These are phyloP conservation scores for Eufriesea mexicana DNA, from an alignment of 1,140 invertebrate species.

Conservation along the genomic window DNA sequence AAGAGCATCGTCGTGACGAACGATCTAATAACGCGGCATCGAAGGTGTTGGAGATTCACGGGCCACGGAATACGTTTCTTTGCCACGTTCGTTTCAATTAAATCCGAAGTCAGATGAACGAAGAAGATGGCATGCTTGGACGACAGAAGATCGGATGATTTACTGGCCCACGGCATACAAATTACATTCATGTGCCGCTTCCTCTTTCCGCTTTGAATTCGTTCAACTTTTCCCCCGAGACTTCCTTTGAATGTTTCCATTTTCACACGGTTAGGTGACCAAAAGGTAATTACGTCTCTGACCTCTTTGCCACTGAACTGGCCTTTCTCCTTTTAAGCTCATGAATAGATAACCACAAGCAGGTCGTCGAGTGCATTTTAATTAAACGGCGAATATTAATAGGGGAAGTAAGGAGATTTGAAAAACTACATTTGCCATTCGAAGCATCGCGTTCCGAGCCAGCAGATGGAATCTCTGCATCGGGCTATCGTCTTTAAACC, in stretches of 20 bases:
- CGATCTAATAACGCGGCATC: slow-evolving; percentile 18
- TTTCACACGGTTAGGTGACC: background rate
- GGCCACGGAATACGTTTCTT: background rate
- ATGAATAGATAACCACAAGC: no score
- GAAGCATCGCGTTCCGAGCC: no score
- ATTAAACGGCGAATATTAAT: no score
- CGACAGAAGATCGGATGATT: background rate
- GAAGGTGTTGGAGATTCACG: background rate
- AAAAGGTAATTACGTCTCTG: background rate
- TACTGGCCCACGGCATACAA: background rate
- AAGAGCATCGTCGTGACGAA: background rate
- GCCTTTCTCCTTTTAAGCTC: background rate
- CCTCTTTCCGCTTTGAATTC: background rate
- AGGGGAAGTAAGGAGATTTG: no score
- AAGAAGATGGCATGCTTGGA: background rate
- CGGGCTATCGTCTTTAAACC: background rate
- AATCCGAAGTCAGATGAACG: background rate
- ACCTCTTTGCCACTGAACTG: no score
- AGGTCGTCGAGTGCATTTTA: no score
- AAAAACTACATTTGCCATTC: no score
- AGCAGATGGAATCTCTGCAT: no score
- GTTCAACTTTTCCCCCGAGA: background rate
- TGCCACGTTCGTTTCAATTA: slow-evolving; percentile 39
- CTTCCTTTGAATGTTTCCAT: background rate
- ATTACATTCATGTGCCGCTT: slow-evolving; percentile 11